phyloP scores from a whole-genome alignment of 2,113 vertebrate genomes.

The Spheniscus mendiculus region DNA sequence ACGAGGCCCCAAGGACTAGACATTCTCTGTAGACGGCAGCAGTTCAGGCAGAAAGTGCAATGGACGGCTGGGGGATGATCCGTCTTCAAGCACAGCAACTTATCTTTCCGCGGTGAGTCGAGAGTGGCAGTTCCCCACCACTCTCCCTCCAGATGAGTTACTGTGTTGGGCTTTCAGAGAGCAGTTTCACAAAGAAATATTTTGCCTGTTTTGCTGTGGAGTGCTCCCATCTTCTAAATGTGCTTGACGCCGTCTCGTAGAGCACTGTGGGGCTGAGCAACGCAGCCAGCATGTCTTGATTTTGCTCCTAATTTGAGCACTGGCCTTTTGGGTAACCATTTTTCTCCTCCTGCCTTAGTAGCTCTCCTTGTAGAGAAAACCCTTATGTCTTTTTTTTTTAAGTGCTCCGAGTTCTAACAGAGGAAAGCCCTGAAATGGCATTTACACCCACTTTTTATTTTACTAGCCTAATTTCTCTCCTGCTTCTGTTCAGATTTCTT shows the following conservation, averaged over 20 bases:
- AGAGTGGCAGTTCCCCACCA: background rate
- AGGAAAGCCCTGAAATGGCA: background rate
- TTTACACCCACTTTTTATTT: slow-evolving; percentile 11
- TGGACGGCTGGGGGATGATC: slow-evolving; percentile 51
- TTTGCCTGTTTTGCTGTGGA: background rate
- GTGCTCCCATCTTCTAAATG: background rate
- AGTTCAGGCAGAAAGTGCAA: slow-evolving; percentile 52
- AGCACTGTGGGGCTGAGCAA: background rate
- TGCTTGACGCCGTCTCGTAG: accelerated
- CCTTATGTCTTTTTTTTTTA: background rate
- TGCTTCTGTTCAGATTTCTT: background rate
- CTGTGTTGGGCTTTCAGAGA: background rate
- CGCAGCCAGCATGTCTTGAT: background rate
- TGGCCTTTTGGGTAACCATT: background rate
- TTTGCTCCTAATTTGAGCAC: background rate
- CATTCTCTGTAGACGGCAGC: slow-evolving; percentile 36
- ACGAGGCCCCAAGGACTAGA: slow-evolving; percentile 38
- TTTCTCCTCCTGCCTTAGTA: background rate
- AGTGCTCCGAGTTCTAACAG: background rate
- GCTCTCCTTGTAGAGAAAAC: background rate
- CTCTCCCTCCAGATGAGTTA: slow-evolving; percentile 6
- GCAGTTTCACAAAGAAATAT: slow-evolving; percentile 18
- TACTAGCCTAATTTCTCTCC: background rate
- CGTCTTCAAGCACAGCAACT: background rate
- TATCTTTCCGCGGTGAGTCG: background rate